A percentile compares a stretch with the other conserved stretches of the same genome.
Conservation (phyloP, 2,888 invertebrate genomes). For the Tetragonisca angustula region DNA sequence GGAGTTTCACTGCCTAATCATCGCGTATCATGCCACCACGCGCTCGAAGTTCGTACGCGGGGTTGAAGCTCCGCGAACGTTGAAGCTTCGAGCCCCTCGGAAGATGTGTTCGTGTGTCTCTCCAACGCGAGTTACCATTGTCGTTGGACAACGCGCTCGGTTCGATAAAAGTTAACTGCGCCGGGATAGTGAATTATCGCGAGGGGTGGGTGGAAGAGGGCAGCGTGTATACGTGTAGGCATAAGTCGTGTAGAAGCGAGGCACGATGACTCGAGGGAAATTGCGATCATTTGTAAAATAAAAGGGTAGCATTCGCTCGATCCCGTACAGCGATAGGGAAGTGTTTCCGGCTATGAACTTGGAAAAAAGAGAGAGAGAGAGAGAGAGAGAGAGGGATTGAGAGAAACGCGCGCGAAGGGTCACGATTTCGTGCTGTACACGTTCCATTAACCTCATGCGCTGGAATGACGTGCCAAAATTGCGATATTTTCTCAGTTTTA, state of each 20-base stretch:
- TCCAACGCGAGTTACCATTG: background rate
- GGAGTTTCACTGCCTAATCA: slow-evolving; percentile 82
- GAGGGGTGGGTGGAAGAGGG: background rate
- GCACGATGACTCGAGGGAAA: slow-evolving; percentile 22
- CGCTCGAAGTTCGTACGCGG: slow-evolving; percentile 57
- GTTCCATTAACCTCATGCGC: background rate
- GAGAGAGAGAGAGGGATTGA: background rate
- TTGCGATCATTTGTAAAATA: slow-evolving; percentile 37
- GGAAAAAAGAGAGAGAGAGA: background rate
- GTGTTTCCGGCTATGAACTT: slow-evolving; percentile 10
- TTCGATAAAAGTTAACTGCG: background rate
- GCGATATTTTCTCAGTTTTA: too few relatives aligned
- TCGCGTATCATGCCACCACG: slow-evolving; percentile 83
- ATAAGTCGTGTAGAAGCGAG: too few relatives aligned
- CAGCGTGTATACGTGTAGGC: background rate
- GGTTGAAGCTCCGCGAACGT: slow-evolving; percentile 26
- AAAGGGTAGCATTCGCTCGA: slow-evolving; percentile 18
- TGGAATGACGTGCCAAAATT: too few relatives aligned
- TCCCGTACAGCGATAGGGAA: slow-evolving; percentile 19
- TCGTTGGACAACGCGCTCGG: background rate
- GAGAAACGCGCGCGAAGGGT: background rate
- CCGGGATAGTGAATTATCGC: background rate
- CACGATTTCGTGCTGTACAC: background rate
- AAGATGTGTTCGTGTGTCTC: slow-evolving; percentile 37
- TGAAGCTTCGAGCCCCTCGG: slow-evolving; percentile 54